Percentiles rank a stretch among this genome's conserved stretches.
These are phyloP conservation scores for Drosophila diplacantha DNA, from an alignment of 2,888 invertebrate species.

Conservation along the genomic window DNA sequence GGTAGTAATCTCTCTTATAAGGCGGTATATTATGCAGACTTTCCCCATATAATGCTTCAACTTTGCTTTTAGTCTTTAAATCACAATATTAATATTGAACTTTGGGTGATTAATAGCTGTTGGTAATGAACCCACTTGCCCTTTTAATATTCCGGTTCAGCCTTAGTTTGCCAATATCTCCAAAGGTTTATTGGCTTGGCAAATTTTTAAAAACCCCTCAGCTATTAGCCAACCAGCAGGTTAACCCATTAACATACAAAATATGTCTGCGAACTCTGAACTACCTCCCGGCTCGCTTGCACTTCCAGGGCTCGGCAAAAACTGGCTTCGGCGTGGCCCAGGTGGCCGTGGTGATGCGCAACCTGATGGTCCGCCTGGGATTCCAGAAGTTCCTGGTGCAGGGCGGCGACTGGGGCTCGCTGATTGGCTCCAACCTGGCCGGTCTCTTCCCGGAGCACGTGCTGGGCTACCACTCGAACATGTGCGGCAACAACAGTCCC, in stretches of 20 bases:
- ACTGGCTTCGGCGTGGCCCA: constrained; percentile 77
- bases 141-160: not conserved
- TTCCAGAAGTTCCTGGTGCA: constrained; percentile 83
- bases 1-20: constrained; percentile 68
- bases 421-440: constrained; percentile 81
- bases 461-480: constrained; percentile 82
- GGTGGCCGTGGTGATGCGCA: constrained; percentile 80
- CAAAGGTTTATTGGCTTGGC: not conserved
- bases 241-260: not conserved
- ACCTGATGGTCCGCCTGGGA: constrained; percentile 84
- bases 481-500: constrained; percentile 78
- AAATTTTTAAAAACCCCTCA: not conserved
- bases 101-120: constrained; percentile 3
- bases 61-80: not conserved
- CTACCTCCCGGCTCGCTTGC: not conserved
- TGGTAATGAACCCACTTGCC: not conserved
- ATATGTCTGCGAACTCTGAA: not conserved
- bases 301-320: constrained; percentile 66
- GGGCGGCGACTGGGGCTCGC: constrained; percentile 91
- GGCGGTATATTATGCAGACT: not conserved
- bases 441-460: constrained; percentile 82
- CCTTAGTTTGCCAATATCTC: not conserved
- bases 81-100: not conserved
- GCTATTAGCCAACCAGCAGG: not conserved
- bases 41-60: too few species aligned